Evolutionary conservation across 1,140 invertebrate species (phyloP), one percentile per base, ranked within the genome.

Genomic region (Eubasilissa regina): DNA sequence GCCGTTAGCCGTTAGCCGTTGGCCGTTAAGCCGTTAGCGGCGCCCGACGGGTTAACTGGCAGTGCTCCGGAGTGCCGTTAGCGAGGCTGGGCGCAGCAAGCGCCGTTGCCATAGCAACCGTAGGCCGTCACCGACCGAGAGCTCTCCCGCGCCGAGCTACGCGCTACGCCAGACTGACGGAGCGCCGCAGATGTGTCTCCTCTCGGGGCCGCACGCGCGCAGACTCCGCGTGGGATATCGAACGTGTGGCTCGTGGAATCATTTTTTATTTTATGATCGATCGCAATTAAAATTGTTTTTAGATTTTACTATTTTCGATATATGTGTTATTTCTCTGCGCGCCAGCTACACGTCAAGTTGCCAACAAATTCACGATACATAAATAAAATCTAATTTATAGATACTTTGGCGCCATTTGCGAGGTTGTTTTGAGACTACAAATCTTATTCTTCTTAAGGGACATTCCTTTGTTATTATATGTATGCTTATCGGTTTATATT

Each of bases 141-240:
- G 35, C 8, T 64, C 60, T 64, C 60, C 19, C 60, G 60, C 21
- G 60, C 60, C 60, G 60, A 13, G 10, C 60, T 64, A 64, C 60
- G 60, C 60, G 60, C 60, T 64, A 64, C 60, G 60, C 60, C 60
- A 64, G 60, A 64, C 60, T 64, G 35, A n/a, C 60, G 60, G 35
- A 19, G n/a, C 19, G 60, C 60, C 19, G 60, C 35, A 64, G 60
- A 19, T 25, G 60, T 43, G 35, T 19, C 10, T 21, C 19, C 21
- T 9, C 60, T 9, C 48, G 60, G 60, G n/a, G 35, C 13, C 21
- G 4, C 12, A 64, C 60, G 60, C 55, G 35, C 60, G 60, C 60
- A 64, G 60, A 64, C 60, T 64, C 60, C 4, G 60, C 19, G 25
- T 3, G 60, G 60, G 60, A 21, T 64, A 64, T 64, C 13, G 60